A percentile compares a stretch with the other conserved stretches of the same genome.
phyloP scores from a whole-genome alignment of 2,113 vertebrate genomes.

The Miniopterus natalensis region DNA sequence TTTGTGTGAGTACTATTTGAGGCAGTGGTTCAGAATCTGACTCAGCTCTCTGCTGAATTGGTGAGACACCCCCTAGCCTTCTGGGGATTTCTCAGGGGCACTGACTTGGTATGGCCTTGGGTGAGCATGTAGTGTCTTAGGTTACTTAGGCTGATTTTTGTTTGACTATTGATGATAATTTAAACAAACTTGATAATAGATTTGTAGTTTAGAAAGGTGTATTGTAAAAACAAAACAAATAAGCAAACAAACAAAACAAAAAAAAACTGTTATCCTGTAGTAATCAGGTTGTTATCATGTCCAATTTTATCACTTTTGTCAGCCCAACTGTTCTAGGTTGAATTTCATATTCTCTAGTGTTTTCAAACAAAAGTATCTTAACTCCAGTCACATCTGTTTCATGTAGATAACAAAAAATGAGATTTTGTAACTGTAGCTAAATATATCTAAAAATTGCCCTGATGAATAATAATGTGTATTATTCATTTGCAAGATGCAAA shows the following conservation, averaged over 20 bases:
- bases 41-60: slow-evolving; percentile 61
- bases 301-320: slow-evolving; percentile 2
- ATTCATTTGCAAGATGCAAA: not conserved
- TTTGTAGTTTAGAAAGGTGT: slow-evolving; percentile 23
- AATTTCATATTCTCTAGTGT: not conserved
- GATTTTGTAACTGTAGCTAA: slow-evolving; percentile 29
- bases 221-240: slow-evolving; percentile 43
- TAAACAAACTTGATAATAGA: slow-evolving; percentile 28
- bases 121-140: not conserved
- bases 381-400: not conserved
- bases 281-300: not conserved
- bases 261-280: not conserved
- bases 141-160: slow-evolving; percentile 47
- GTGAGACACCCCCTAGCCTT: not conserved
- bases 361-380: slow-evolving; percentile 48
- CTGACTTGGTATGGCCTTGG: not conserved
- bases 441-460: slow-evolving; percentile 11
- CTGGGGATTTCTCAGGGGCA: slow-evolving; percentile 51
- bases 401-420: not conserved
- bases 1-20: slow-evolving; percentile 61
- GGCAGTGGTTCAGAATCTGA: slow-evolving; percentile 69
- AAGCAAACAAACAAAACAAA: not conserved
- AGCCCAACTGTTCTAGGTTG: not conserved
- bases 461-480: not conserved
- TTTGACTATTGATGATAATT: slow-evolving; percentile 17